Conservation (phyloP, 2,888 invertebrate genomes). For the Sesamia inferens region DNA sequence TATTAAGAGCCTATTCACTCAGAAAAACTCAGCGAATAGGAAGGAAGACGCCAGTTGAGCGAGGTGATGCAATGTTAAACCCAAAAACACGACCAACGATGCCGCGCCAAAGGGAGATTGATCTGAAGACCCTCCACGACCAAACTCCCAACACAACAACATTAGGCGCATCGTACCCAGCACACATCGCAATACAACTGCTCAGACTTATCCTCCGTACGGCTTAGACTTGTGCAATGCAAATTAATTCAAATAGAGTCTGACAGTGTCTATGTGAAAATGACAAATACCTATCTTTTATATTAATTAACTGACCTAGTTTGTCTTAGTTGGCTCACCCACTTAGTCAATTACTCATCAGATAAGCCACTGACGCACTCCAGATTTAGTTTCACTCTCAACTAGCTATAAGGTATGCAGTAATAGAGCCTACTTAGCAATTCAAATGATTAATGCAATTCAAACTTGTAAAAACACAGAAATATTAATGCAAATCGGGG, state of each 20-base stretch:
- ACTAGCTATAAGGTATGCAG: background rate
- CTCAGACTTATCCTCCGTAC: too few relatives aligned
- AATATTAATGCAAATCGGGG: slow-evolving; percentile 74
- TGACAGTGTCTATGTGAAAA: background rate
- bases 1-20: too few relatives aligned
- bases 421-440: slow-evolving; percentile 32
- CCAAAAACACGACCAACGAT: too few relatives aligned
- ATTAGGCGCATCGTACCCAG: too few relatives aligned
- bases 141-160: too few relatives aligned
- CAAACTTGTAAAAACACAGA: slow-evolving; percentile 59
- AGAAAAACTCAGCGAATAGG: too few relatives aligned
- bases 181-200: too few relatives aligned
- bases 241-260: background rate
- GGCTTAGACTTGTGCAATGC: background rate
- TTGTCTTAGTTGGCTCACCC: slow-evolving; percentile 26
- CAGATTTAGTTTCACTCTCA: slow-evolving; percentile 20
- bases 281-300: slow-evolving; percentile 2
- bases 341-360: slow-evolving; percentile 34
- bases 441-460: slow-evolving; percentile 49
- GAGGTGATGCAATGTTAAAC: too few relatives aligned
- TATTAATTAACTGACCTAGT: slow-evolving; percentile 47
- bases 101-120: too few relatives aligned
- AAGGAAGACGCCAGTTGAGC: too few relatives aligned
- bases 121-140: too few relatives aligned
- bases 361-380: slow-evolving; percentile 16